These are phyloP conservation scores for Carassius auratus DNA, from an alignment of 2,113 vertebrate genomes.

Conservation along the genomic window DNA sequence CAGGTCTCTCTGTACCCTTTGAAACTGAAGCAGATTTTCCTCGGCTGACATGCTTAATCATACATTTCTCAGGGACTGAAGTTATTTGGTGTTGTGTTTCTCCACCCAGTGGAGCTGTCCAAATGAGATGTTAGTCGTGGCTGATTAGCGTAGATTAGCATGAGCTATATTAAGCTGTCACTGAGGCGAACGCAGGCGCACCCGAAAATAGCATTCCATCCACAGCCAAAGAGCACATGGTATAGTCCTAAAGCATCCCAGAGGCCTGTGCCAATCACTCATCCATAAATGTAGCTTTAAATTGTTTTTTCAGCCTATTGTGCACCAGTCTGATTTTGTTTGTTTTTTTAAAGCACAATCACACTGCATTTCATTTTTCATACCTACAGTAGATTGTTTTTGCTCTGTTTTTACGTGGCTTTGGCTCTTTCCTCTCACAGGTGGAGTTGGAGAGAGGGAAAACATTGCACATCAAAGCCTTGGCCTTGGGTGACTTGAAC, in stretches of 20 bases:
- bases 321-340: neutral
- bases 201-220: constrained; percentile 45
- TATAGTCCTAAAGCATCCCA: constrained; percentile 6
- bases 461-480: constrained; percentile 90
- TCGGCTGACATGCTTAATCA: constrained; percentile 28
- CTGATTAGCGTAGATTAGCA: constrained; percentile 57
- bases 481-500: constrained; percentile 89
- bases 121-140: constrained; percentile 51
- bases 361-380: neutral
- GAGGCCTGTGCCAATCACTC: constrained; percentile 17
- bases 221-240: constrained; percentile 17
- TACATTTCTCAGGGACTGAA: constrained; percentile 28
- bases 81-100: constrained; percentile 34
- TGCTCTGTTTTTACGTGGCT: neutral
- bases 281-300: neutral
- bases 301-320: neutral
- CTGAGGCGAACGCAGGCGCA: constrained; percentile 27
- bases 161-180: constrained; percentile 52
- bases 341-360: neutral
- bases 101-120: constrained; percentile 21
- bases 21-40: constrained; percentile 10
- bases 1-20: constrained; percentile 17
- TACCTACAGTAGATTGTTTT: neutral
- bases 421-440: constrained; percentile 65
- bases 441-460: constrained; percentile 93